Percentiles rank a stretch among this genome's conserved stretches.
phyloP scores from a whole-genome alignment of 1,140 invertebrate species.

The Drosophila equinoxialis region DNA sequence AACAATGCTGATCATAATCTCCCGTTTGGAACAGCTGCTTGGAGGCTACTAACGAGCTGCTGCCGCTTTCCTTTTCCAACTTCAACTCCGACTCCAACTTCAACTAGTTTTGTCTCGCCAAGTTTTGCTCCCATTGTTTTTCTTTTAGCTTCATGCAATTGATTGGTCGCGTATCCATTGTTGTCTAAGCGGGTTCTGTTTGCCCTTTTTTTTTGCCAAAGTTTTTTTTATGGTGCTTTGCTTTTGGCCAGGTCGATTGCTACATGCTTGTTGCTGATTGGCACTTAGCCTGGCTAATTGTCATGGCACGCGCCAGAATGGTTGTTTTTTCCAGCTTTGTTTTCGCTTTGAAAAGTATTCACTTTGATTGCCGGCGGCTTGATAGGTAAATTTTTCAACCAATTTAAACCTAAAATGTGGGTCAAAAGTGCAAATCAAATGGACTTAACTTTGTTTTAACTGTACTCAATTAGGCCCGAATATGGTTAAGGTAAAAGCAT shows the following conservation, averaged over 20 bases:
- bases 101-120: constrained; percentile 15
- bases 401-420: constrained; percentile 39
- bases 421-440: constrained; percentile 56
- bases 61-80: not conserved
- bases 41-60: constrained; percentile 57
- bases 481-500: not conserved
- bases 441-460: not conserved
- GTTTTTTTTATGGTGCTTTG: constrained; percentile 5
- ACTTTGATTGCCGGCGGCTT: constrained; percentile 29
- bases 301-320: constrained; percentile 55
- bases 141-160: constrained; percentile 54
- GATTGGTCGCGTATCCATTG: constrained; percentile 68
- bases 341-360: constrained; percentile 9
- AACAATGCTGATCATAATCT: constrained; percentile 78
- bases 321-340: not conserved
- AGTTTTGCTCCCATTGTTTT: constrained; percentile 54
- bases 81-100: constrained; percentile 26
- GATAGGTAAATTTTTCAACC: constrained; percentile 35
- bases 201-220: not conserved
- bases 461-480: not conserved
- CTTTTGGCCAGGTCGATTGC: constrained; percentile 38
- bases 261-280: constrained; percentile 64
- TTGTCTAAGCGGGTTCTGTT: constrained; percentile 35
- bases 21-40: constrained; percentile 53
- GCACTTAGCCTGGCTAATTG: constrained; percentile 69